These are phyloP conservation scores for Neria commutata DNA, from an alignment of 2,888 invertebrate species.

Conservation along the genomic window DNA sequence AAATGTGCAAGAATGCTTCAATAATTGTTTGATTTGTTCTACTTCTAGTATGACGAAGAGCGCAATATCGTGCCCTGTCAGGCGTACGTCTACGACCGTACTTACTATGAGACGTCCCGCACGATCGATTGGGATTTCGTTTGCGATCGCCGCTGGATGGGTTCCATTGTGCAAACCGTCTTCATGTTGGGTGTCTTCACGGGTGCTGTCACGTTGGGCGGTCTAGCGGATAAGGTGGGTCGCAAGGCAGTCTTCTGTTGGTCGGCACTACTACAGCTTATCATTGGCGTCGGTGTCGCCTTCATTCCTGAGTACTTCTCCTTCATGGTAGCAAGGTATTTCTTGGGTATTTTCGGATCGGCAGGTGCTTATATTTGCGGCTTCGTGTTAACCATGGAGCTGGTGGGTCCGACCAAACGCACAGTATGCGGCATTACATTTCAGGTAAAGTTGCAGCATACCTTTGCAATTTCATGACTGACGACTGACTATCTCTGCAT, in stretches of 20 bases:
- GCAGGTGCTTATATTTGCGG: constrained; percentile 70
- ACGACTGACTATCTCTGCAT: neutral
- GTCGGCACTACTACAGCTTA: constrained; percentile 75
- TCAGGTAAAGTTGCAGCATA: constrained; percentile 37
- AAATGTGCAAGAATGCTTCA: no score
- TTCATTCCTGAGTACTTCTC: constrained; percentile 79
- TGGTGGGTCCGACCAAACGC: constrained; percentile 79
- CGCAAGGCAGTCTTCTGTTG: constrained; percentile 80
- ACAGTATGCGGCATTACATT: constrained; percentile 80
- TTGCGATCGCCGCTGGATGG: constrained; percentile 81
- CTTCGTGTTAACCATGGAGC: constrained; percentile 75
- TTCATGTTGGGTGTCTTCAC: constrained; percentile 82
- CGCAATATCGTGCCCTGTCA: constrained; percentile 63
- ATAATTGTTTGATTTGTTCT: no score
- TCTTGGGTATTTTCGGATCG: constrained; percentile 83
- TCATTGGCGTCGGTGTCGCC: constrained; percentile 75
- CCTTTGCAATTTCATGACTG: neutral
- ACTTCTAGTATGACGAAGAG: constrained; percentile 57
- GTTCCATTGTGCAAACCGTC: constrained; percentile 75
- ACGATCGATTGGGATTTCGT: constrained; percentile 85
- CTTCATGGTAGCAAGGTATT: constrained; percentile 71
- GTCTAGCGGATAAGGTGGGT: constrained; percentile 80
- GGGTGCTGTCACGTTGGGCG: constrained; percentile 79
- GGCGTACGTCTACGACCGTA: constrained; percentile 75
- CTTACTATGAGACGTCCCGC: constrained; percentile 74